Base-by-base conservation (phyloP, 2,888 invertebrate genomes). In the Campoplex nolae region DNA sequence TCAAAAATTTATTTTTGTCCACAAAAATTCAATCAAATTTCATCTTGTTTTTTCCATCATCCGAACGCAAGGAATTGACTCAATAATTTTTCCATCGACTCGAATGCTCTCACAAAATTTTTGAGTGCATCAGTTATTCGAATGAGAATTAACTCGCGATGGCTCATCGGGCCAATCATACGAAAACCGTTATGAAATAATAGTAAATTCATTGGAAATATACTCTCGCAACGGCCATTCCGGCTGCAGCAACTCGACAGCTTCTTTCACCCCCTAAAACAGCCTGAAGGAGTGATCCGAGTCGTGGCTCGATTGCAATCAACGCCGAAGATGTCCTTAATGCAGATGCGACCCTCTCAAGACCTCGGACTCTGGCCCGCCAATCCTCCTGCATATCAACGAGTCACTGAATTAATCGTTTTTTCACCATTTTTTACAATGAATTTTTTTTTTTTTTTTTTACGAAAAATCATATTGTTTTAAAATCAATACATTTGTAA, bases 251-350 rank as follows among this genome's bases (percentile, higher is more conserved):
- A 35, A 95, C 95, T 91, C 92, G 95, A 92, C 93, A 95, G 92
- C 91, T 96, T 84, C 96, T 95, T 93, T 97, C 97, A 85, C 96
- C 96, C 54, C 96, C 95, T 32, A 97, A 94, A 74, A 96, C 94
- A 45, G 96, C 96, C 89, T 96, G 95, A 83, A 97, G 95, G 86
- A 97, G 95, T 45, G 96, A 95, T 88, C 96, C 95, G 91, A 97
- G 94, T 92, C 96, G 95, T 3, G 96, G 96, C 90, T 96, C 95
- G 74, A 97, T 95, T 71, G 95, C 92, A 32, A 95, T 94, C 88
- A 96, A 89, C 79, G 95, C 95, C 45, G 95, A 94, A 2, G 96
- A 95, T 58, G 95, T 95, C 86, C 95, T 95, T 51, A 97, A 93
- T 51, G 95, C 95, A 23, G 94, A 94, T 86, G 95, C 95, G 71